Percentiles rank a stretch among this genome's conserved stretches.
Conservation (phyloP, 2,113 vertebrate genomes). For the Lichenostomus cassidix region DNA sequence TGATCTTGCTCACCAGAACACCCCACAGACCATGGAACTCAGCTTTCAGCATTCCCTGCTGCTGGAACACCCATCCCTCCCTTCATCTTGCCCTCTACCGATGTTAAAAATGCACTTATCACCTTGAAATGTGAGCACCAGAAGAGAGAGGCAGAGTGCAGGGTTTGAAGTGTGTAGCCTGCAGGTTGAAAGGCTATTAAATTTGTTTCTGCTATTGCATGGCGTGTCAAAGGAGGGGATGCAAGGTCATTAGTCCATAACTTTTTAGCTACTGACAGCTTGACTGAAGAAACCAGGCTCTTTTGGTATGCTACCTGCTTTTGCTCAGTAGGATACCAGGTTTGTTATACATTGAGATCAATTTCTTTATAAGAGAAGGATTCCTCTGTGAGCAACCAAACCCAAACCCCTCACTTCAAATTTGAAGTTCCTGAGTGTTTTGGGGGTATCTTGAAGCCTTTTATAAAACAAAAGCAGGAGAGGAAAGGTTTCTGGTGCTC, state of each 20-base stretch:
- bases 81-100: neutral
- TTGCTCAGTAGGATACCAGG: neutral
- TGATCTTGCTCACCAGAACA: neutral
- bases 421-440: neutral
- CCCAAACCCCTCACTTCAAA: neutral
- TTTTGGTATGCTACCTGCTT: neutral
- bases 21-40: neutral
- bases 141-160: neutral
- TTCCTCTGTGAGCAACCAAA: neutral
- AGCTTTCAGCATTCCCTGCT: neutral
- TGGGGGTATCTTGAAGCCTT: fast-evolving
- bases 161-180: neutral
- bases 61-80: neutral
- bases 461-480: neutral
- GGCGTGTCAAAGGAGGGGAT: neutral
- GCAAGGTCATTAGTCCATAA: neutral
- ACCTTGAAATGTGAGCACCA: fast-evolving
- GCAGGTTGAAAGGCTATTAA: neutral
- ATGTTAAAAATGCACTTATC: neutral
- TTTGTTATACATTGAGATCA: neutral
- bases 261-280: neutral
- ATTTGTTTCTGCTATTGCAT: neutral
- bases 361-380: neutral
- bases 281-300: neutral
- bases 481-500: neutral